phyloP scores from a whole-genome alignment of 2,888 invertebrate species.

The Branchellion lobata region DNA sequence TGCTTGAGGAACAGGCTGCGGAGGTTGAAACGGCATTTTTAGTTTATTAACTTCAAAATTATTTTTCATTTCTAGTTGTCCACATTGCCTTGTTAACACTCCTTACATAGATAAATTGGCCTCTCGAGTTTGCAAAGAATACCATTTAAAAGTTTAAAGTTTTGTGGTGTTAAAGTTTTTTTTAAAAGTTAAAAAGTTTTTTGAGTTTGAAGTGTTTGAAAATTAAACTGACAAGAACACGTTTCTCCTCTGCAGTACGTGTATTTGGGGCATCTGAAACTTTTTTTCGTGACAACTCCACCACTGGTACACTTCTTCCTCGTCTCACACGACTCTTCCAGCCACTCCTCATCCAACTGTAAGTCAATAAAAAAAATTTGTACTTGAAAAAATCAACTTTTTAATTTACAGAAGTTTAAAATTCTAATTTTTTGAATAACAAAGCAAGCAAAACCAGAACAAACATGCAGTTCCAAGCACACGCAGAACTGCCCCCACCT shows the following conservation, averaged over 20 bases:
- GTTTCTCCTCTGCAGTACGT: not conserved
- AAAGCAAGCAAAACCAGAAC: too few relatives aligned
- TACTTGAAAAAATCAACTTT: too few relatives aligned
- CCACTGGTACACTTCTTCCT: not conserved
- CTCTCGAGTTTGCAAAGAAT: too few relatives aligned
- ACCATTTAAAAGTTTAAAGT: too few relatives aligned
- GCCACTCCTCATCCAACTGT: not conserved
- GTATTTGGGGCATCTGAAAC: not conserved
- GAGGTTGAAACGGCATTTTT: not conserved
- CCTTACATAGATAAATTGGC: not conserved
- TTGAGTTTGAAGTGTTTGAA: too few relatives aligned
- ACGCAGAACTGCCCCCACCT: too few relatives aligned
- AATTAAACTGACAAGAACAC: not conserved
- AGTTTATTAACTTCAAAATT: not conserved
- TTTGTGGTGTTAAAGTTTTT: too few relatives aligned
- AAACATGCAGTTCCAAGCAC: too few relatives aligned
- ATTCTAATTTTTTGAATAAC: too few relatives aligned
- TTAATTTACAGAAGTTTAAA: too few relatives aligned
- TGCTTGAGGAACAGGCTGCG: conserved; percentile 8
- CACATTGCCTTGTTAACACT: not conserved
- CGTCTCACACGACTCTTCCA: not conserved
- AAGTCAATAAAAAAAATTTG: too few relatives aligned
- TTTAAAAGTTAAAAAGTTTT: too few relatives aligned
- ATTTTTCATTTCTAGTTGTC: not conserved
- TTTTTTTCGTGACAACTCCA: not conserved